Base-by-base conservation (phyloP, 2,888 invertebrate species). In the Lacanobia oleracea region DNA sequence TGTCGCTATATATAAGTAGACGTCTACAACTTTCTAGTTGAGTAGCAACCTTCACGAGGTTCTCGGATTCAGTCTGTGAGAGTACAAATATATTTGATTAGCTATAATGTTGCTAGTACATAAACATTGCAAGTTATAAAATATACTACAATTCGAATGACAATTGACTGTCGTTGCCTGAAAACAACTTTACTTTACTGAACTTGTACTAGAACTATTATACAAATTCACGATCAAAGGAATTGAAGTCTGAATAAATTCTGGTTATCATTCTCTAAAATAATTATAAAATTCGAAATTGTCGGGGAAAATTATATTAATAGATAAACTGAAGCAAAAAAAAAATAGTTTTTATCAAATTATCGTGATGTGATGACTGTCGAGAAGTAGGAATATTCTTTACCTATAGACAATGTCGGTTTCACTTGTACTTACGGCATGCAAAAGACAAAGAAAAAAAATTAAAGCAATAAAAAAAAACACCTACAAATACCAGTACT, bases 51-150 rank as follows among this genome's bases (percentile, higher is more conserved):
- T 14, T 10, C 10, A 5, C 27, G 27, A 5, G 9, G 7, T 14
- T 8, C 43, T 12, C 33, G 33, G 56, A 37, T 10, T 10, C 43
- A 16, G 14, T 23, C 45, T 53, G 37, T 16, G 27, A 43, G 18
- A 60, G 45, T 54, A 43, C 50, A 21, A 54, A 54, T 16, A 12
- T 61, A 12, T 57, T 69, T 45, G 12, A 50, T 62, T 21, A 23
- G 54, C 43, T 56, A n/a, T 79, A 66, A 74, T 70, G 64, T 61
- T 75, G 48, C 63, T 65, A 70, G 64, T 75, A 64, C 69, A 5
- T 27, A 33, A 21, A 16, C 14, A 27, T 53, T 12, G 16, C 16
- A 27, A 33, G 33, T 33, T 33, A 33, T 33, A 27, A 18, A 18
- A 33, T 33, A 56, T 7, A 27, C 18, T 8, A 8, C 59, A 37